These are phyloP conservation scores for Athripsodes cinereus DNA, from an alignment of 2,888 invertebrate species.

Conservation along the genomic window DNA sequence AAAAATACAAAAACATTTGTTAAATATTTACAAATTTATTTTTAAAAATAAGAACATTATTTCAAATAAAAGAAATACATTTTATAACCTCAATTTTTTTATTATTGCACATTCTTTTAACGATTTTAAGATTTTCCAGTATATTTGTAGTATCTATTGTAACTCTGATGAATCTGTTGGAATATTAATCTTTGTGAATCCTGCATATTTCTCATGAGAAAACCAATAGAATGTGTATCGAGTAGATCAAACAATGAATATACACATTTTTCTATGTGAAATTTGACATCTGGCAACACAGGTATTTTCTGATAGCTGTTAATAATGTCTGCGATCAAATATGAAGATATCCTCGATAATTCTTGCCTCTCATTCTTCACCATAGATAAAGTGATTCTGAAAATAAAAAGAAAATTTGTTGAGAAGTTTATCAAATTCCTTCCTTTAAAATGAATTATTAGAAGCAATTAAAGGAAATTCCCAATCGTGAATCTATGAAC, in stretches of 20 bases:
- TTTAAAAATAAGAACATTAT: too few relatives aligned
- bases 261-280: constrained; percentile 43
- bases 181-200: constrained; percentile 42
- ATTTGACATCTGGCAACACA: constrained; percentile 37
- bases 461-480: too few relatives aligned
- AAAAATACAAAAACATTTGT: too few relatives aligned
- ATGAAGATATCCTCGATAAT: constrained; percentile 42
- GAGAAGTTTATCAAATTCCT: too few relatives aligned
- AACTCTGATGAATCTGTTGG: constrained; percentile 41
- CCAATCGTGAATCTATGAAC: too few relatives aligned
- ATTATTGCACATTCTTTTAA: too few relatives aligned
- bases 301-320: constrained; percentile 36
- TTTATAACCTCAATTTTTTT: too few relatives aligned
- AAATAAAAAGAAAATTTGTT: too few relatives aligned
- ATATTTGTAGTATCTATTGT: constrained; percentile 48
- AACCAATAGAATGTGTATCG: constrained; percentile 42
- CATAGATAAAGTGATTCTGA: constrained; percentile 31
- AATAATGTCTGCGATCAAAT: constrained; percentile 43
- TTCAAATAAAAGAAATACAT: too few relatives aligned
- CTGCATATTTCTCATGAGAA: constrained; percentile 39
- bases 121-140: constrained; percentile 38
- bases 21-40: too few relatives aligned
- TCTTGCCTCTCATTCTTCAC: constrained; percentile 44
- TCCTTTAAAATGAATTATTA: too few relatives aligned
- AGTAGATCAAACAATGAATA: constrained; percentile 39